Percentiles rank a stretch among this genome's conserved stretches.
Conservation (phyloP, 2,888 invertebrate genomes). For the Tridacna gigas region DNA sequence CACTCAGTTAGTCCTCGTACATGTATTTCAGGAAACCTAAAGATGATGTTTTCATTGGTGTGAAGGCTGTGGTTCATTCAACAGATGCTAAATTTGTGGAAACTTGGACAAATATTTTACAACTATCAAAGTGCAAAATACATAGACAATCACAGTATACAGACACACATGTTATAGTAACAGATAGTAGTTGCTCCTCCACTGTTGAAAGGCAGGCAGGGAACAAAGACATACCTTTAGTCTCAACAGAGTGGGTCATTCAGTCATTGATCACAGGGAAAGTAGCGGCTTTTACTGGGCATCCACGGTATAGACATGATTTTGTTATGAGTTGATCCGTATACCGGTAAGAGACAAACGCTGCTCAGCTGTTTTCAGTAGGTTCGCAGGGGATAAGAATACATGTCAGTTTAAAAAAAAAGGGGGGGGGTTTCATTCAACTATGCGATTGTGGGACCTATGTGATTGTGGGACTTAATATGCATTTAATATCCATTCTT, state of each 20-base stretch:
- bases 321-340: conserved; percentile 3
- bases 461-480: too few relatives aligned
- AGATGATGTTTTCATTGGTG: conserved; percentile 55
- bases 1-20: too few relatives aligned
- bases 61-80: conserved; percentile 72
- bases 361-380: too few relatives aligned
- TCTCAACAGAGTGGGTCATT: conserved; percentile 90
- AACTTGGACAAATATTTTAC: conserved; percentile 77
- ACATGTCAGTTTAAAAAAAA: too few relatives aligned
- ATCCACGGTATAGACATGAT: conserved; percentile 74
- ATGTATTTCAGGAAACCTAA: conserved; percentile 66
- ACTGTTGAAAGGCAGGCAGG: conserved; percentile 87
- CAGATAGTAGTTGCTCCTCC: conserved; percentile 88
- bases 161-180: conserved; percentile 86
- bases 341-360: too few relatives aligned
- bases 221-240: conserved; percentile 87
- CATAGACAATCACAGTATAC: conserved; percentile 62
- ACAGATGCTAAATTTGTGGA: conserved; percentile 72
- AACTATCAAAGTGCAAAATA: conserved; percentile 73
- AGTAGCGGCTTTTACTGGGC: conserved; percentile 79
- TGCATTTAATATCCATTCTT: too few relatives aligned
- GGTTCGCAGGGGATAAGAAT: too few relatives aligned
- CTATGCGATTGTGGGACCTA: too few relatives aligned
- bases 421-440: too few relatives aligned
- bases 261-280: conserved; percentile 89